Evolutionary conservation across 64 coral and sea anemone genomes (phyloP), one percentile per base, ranked within the genome.

Genomic region (Hydrozoanthus tunicans): DNA sequence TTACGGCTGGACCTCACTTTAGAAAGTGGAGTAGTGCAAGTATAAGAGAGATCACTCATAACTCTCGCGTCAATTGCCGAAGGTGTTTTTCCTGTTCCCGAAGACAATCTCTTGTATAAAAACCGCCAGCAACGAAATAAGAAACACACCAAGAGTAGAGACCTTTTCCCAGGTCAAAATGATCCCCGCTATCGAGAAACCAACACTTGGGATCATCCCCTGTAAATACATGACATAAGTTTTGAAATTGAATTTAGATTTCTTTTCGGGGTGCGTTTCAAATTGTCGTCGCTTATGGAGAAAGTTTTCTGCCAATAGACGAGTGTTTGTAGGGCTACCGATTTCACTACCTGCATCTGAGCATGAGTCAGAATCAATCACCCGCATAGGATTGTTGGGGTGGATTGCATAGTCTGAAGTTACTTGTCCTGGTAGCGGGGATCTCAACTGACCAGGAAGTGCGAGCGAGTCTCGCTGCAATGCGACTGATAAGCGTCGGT

Each of bases 21-120:
- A 43, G 32, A 43, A 43, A 43, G 2, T 43, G 32, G 32, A 43
- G 32, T 43, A 43, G 32, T 43, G 2, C 32, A 43, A 2, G 32
- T 43, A 43, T 43, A 43, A 43, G 32, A 43, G 32, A 43, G 32
- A 43, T 43, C 32, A 43, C 32, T 43, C 32, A 43, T 43, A 43
- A 43, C 32, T 43, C 32, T 74, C 6, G 6, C 72, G 53, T 91
- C 79, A 96, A 53, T 93, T 95, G 59, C 93, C 70, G 51, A 95
- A 77, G 7, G 96, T 95, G 5, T 93, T 98, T 58, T 95, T 98
- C 68, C 96, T 93, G 70, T 92, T 98, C 6, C 96, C 96, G 68
- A 98, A 95, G 57, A 98, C 86, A 32, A 95, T 95, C 54, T 98
- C 93, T 52, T 95, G 96, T 88, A 98, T 95, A 70, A 98, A 95